Conservation (phyloP, 2,113 vertebrate genomes). For the Oenanthe melanoleuca region DNA sequence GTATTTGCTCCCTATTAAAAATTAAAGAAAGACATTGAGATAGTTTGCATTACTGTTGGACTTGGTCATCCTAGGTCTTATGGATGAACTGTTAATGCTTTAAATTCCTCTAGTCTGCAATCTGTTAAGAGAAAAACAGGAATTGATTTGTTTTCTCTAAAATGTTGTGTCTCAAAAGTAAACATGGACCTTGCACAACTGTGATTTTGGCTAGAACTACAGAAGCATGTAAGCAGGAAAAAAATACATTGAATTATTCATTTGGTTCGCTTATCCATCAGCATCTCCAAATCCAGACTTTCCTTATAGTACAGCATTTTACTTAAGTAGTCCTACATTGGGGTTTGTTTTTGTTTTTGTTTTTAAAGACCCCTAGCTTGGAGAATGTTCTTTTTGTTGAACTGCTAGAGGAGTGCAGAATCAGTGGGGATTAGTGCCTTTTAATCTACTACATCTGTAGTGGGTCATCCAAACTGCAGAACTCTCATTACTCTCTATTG, state of each 20-base stretch:
- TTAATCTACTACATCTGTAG: slow-evolving; percentile 83
- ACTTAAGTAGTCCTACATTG: background rate
- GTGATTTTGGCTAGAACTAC: slow-evolving; percentile 26
- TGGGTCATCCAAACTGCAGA: slow-evolving; percentile 54
- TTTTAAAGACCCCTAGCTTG: slow-evolving; percentile 32
- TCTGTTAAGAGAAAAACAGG: background rate
- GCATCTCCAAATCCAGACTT: slow-evolving; percentile 73
- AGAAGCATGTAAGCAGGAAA: slow-evolving; percentile 3
- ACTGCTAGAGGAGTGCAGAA: slow-evolving; percentile 59
- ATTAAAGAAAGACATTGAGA: background rate
- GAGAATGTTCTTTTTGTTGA: slow-evolving; percentile 54
- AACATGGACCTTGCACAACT: background rate
- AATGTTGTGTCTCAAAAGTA: slow-evolving; percentile 28
- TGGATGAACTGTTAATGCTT: background rate
- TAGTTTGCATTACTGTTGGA: background rate
- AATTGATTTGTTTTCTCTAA: slow-evolving; percentile 35
- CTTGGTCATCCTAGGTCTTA: background rate
- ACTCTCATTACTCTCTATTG: slow-evolving; percentile 60
- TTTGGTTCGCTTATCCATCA: slow-evolving; percentile 61
- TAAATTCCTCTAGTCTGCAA: slow-evolving; percentile 30
- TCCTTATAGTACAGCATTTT: slow-evolving; percentile 30
- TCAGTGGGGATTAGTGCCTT: slow-evolving; percentile 77
- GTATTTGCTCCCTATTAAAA: background rate
- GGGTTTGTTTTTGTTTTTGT: background rate
- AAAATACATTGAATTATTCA: slow-evolving; percentile 35